Evolutionary conservation across 1,140 invertebrate species (phyloP), one percentile per base, ranked within the genome.

Genomic region (Cherax quadricarinatus): DNA sequence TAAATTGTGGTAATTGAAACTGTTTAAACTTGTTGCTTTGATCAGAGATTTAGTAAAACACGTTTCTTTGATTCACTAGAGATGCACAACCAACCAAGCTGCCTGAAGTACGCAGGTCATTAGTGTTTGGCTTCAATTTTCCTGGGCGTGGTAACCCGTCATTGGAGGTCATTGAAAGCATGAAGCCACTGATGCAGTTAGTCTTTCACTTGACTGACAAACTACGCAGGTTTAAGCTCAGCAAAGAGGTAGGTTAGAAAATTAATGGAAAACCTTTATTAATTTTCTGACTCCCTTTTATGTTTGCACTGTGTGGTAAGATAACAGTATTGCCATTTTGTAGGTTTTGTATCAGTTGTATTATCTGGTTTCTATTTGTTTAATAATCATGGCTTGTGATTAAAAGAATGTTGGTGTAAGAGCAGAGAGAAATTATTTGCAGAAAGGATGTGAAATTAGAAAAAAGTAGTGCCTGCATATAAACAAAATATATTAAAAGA

Each of bases 181-280:
- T 98, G 94, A 96, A 97, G 94, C 97, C 97, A 78, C 95, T 99
- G 90, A 95, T 99, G 94, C 97, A 97, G 94, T 96, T 99, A 93
- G 97, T 98, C 14, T 98, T 99, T 95, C 98, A 99, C 95, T 96
- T 97, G 91, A 96, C 99, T 94, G 98, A 99, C 95, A 99, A 98
- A 95, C 96, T 99, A 66, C 97, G 98, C 94, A 96, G 98, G 92
- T 97, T 98, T 91, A 96, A 97, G 94, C 96, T 99, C 60, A 98
- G 97, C 84, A 98, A 98, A 95, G 99, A 99, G 97, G 98, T 94
- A 70, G 14, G 89, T 73, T n/a, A 41, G 30, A 41, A 41, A 41
- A 2, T 41, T 41, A 41, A 41, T 41, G 30, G 30, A 41, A 41
- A 41, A 41, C 41, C 1, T 78, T 2, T 48, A 62, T 18, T 48